Evolutionary conservation across 2,888 invertebrate species (phyloP), one percentile per base, ranked within the genome.

Genomic region (Dolomedes plantarius): DNA sequence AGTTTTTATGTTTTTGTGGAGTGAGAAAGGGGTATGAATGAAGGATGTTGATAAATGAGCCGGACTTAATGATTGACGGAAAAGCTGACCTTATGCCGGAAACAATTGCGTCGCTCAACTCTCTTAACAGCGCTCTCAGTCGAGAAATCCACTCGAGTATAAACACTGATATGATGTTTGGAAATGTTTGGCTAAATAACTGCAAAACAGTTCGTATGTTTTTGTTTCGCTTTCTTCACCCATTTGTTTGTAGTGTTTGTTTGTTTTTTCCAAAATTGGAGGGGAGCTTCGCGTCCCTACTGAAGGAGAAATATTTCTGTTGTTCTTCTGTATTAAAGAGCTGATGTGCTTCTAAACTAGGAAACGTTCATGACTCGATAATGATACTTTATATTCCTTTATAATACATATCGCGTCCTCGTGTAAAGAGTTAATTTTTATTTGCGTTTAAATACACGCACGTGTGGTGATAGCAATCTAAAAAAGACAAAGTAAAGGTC

Each of bases 41-140:
- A 50, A 75, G 81, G 62, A 74, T 76, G 39, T 77, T 83, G 83
- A 83, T 83, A 83, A 83, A 83, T 83, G 83, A 73, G 77, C 64
- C 77, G 83, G 27, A 39, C 31, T 75, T 83, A 83, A 83, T 77
- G 83, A 83, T 83, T 83, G 83, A 83, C 77, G 76, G 50, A 39
- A n/a, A 74, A 72, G 64, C 83, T 77, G 77, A 83, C 77, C 77
- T 77, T 56, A 56, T 77, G 56, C 65, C 77, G 83, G 76, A 77
- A 83, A 83, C 83, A 83, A 83, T 77, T 64, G 82, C n/a, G 23
- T 67, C 36, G 62, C 23, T 67, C 67, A 67, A 32, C 36, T 28
- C 27, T 29, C n/a, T n/a, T n/a, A n/a, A 27, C n/a, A n/a, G 19
- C n/a, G 13, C 46, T 46, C 23, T 32, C 29, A 46, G 50, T 31